These are phyloP conservation scores for Radopholus similis DNA, from an alignment of 1,140 invertebrate species.

Conservation along the genomic window DNA sequence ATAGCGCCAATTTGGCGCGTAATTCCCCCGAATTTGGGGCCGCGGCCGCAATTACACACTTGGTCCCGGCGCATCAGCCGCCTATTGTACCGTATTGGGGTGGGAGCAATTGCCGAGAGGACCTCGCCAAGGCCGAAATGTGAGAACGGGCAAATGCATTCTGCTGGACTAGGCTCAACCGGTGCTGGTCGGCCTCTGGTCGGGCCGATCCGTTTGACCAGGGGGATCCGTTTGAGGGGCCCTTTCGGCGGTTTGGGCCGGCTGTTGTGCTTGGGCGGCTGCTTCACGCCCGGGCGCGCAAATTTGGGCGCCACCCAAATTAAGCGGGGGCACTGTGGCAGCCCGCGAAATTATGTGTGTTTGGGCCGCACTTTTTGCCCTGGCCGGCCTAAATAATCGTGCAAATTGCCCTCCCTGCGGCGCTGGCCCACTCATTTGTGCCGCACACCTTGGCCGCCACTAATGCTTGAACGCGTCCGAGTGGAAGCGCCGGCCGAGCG, in stretches of 20 bases:
- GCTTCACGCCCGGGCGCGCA: slow-evolving; percentile 18
- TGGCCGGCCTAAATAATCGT: slow-evolving; percentile 7
- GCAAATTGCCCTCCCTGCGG: not conserved
- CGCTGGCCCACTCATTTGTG: not conserved
- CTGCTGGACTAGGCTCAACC: not conserved
- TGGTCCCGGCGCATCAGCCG: too few species aligned
- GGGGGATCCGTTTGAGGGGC: not conserved
- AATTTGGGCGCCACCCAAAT: not conserved
- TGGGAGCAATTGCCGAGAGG: not conserved
- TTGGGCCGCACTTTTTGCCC: not conserved
- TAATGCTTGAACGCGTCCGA: not conserved
- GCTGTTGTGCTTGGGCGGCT: not conserved
- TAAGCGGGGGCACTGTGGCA: slow-evolving; percentile 3
- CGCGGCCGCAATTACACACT: too few species aligned
- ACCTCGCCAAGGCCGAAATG: too few species aligned
- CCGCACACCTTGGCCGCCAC: not conserved
- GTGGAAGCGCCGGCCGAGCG: not conserved
- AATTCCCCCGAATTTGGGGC: slow-evolving; percentile 7
- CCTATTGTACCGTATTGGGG: too few species aligned
- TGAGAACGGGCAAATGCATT: too few species aligned
- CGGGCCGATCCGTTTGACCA: not conserved
- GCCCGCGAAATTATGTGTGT: slow-evolving; percentile 8
- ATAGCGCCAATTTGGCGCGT: slow-evolving; percentile 17
- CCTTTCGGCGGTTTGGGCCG: too few species aligned
- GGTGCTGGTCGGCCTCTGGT: not conserved